A percentile compares a stretch with the other conserved stretches of the same genome.
Evolutionary conservation across 1,140 invertebrate species (phyloP).

Genomic region (Pogonus chalceus): DNA sequence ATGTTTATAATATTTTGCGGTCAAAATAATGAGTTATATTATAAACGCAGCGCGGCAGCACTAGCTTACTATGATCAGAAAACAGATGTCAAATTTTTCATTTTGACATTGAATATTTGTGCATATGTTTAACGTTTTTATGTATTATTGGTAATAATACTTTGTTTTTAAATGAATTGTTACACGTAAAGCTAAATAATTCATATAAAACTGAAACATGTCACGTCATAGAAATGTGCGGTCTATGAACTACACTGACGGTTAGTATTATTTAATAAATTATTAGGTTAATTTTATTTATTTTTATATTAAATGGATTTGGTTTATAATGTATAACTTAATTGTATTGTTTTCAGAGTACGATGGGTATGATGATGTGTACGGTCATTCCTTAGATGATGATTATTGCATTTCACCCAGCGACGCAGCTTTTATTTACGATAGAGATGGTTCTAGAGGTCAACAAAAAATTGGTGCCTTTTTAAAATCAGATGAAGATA

Average conservation of each 20-base stretch:
- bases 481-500: slow-evolving; percentile 56
- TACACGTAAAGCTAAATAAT: not conserved
- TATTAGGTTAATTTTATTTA: slow-evolving; percentile 2
- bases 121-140: not conserved
- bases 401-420: slow-evolving; percentile 82
- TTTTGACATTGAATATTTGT: too few species aligned
- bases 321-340: slow-evolving; percentile 13
- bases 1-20: too few species aligned
- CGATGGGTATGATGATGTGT: slow-evolving; percentile 83
- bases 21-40: too few species aligned
- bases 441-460: slow-evolving; percentile 52
- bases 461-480: slow-evolving; percentile 62
- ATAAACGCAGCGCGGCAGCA: not conserved
- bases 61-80: too few species aligned
- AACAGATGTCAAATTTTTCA: too few species aligned
- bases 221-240: slow-evolving; percentile 67
- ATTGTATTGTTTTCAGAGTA: slow-evolving; percentile 52
- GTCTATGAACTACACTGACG: slow-evolving; percentile 63
- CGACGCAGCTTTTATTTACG: slow-evolving; percentile 77
- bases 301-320: not conserved
- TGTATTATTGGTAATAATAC: not conserved
- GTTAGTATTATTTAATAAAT: slow-evolving; percentile 30
- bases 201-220: slow-evolving; percentile 40
- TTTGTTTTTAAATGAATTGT: not conserved
- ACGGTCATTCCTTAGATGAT: slow-evolving; percentile 86